Evolutionary conservation across 2,797 vertebrate species (phyloP).

Genomic region (Distichodus sexfasciatus): DNA sequence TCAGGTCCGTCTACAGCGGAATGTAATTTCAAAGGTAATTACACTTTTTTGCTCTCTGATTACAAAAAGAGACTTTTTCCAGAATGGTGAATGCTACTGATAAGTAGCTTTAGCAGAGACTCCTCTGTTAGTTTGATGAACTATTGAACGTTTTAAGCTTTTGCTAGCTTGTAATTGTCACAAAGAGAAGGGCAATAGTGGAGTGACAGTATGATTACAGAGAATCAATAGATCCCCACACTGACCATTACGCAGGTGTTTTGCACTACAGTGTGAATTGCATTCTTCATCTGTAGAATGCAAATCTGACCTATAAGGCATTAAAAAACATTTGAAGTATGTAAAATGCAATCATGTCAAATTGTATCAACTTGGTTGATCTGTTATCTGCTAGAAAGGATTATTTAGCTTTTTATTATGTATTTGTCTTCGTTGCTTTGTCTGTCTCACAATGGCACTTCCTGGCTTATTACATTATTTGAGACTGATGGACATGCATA

Average conservation of each 20-base stretch:
- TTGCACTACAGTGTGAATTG: neutral
- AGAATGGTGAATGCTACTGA: neutral
- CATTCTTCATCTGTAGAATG: too few species aligned
- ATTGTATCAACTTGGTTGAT: too few species aligned
- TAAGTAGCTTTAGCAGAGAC: too few species aligned
- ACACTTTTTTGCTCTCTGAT: too few species aligned
- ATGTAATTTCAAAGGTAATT: neutral
- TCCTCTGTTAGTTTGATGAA: neutral
- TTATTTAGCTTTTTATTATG: too few species aligned
- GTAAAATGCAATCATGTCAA: too few species aligned
- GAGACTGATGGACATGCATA: neutral
- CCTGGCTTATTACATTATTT: neutral
- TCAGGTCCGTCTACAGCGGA: neutral
- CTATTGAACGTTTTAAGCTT: neutral
- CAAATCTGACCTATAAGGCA: too few species aligned
- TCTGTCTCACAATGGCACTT: too few species aligned
- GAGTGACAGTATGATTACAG: neutral
- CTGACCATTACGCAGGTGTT: neutral
- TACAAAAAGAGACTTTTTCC: neutral
- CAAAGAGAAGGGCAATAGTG: neutral
- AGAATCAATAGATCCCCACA: neutral
- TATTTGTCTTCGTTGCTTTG: too few species aligned
- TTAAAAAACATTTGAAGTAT: too few species aligned
- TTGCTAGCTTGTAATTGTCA: neutral
- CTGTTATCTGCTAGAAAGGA: too few species aligned